phyloP scores from a whole-genome alignment of 2,888 invertebrate species.

The Microdon myrmicae region DNA sequence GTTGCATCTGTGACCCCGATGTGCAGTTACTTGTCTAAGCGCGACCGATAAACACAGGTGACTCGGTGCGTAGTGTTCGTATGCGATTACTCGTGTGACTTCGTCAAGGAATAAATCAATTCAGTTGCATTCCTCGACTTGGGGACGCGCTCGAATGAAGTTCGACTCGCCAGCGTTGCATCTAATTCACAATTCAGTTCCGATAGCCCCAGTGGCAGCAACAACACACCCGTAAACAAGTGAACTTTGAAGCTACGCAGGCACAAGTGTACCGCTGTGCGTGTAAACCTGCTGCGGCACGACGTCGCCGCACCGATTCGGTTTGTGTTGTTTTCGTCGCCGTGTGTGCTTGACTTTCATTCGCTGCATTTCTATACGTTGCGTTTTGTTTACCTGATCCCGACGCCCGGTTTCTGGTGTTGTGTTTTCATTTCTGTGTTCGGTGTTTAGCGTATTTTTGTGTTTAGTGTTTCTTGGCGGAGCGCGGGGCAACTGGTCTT shows the following conservation, averaged over 20 bases:
- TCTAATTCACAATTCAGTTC: slow-evolving; percentile 24
- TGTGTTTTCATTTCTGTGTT: not conserved
- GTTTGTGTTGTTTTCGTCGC: slow-evolving; percentile 12
- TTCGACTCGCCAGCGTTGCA: too few relatives aligned
- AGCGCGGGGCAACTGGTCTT: too few relatives aligned
- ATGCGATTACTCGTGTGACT: too few relatives aligned
- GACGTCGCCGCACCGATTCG: slow-evolving; percentile 25
- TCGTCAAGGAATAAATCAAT: too few relatives aligned
- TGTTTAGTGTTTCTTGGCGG: too few relatives aligned
- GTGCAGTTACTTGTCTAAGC: slow-evolving; percentile 14
- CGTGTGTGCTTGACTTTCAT: too few relatives aligned
- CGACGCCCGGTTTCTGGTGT: slow-evolving; percentile 14
- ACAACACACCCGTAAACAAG: slow-evolving; percentile 47
- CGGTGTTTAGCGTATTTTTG: not conserved
- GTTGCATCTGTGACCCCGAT: slow-evolving; percentile 4
- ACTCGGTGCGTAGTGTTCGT: slow-evolving; percentile 1
- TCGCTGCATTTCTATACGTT: slow-evolving; percentile 10
- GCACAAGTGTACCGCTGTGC: slow-evolving; percentile 22
- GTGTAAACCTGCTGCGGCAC: slow-evolving; percentile 23
- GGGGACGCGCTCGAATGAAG: too few relatives aligned
- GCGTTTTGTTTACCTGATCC: slow-evolving; percentile 37
- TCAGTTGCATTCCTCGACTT: too few relatives aligned
- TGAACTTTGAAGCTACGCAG: slow-evolving; percentile 30
- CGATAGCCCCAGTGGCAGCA: slow-evolving; percentile 34
- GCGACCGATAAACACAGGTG: slow-evolving; percentile 8